Percentiles rank a stretch among this genome's conserved stretches.
phyloP scores from a whole-genome alignment of 2,888 invertebrate genomes.

The Cosmia trapezina region DNA sequence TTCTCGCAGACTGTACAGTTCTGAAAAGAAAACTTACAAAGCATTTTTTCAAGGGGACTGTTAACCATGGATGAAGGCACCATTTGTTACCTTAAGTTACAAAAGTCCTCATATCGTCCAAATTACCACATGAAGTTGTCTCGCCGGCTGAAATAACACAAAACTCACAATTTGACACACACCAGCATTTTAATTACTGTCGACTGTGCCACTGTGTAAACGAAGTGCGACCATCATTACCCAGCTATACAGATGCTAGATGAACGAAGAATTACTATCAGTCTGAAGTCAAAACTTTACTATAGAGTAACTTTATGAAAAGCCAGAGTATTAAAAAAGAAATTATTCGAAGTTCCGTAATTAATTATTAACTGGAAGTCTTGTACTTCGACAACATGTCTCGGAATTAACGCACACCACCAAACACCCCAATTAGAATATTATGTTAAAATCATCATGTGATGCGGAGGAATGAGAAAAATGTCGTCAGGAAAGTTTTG shows the following conservation, averaged over 20 bases:
- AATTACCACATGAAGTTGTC: background rate
- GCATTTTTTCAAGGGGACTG: no score
- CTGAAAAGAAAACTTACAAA: background rate
- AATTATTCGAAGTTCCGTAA: background rate
- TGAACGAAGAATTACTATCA: background rate
- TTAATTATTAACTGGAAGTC: background rate
- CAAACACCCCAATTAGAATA: no score
- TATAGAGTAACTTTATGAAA: background rate
- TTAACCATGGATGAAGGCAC: background rate
- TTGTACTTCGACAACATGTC: background rate
- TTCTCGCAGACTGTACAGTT: background rate
- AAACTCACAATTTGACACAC: constrained; percentile 71
- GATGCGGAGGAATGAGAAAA: no score
- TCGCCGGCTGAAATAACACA: constrained; percentile 67
- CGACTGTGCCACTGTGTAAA: constrained; percentile 70
- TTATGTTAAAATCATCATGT: no score
- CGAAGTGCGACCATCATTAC: constrained; percentile 60
- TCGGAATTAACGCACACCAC: no score
- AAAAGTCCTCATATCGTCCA: background rate
- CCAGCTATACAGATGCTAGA: constrained; percentile 54
- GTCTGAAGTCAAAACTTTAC: background rate
- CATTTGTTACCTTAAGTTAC: background rate
- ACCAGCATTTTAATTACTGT: constrained; percentile 75
- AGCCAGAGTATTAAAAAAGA: background rate
- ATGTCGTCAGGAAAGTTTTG: no score